A percentile compares a stretch with the other conserved stretches of the same genome.
Conservation (phyloP, 2,113 vertebrate species). For the Andinoacara biseriatus region DNA sequence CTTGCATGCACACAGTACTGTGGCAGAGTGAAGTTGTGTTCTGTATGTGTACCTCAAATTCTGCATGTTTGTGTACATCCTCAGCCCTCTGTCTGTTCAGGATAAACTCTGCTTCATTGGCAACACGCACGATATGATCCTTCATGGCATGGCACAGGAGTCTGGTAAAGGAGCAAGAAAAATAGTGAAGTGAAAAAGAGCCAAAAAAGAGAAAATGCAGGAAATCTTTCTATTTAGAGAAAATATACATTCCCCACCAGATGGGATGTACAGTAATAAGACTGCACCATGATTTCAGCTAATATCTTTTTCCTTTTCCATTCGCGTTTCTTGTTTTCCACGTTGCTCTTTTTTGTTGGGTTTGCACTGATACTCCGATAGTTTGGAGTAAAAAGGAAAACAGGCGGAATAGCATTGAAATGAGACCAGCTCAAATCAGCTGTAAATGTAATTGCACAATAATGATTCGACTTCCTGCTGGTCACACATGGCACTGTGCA, state of each 20-base stretch:
- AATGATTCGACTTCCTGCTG: slow-evolving; percentile 36
- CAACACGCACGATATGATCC: slow-evolving; percentile 97
- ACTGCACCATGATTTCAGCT: background rate
- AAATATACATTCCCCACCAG: background rate
- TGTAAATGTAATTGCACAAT: slow-evolving; percentile 35
- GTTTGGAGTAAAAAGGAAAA: background rate
- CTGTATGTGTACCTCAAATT: slow-evolving; percentile 89
- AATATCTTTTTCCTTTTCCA: background rate
- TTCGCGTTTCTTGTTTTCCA: background rate
- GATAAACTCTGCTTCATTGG: slow-evolving; percentile 98
- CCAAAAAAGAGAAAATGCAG: background rate
- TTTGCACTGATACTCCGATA: background rate
- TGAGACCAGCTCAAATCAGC: slow-evolving; percentile 17
- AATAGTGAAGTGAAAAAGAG: background rate
- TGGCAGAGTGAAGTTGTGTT: background rate
- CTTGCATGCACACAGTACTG: background rate
- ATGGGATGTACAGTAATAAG: background rate
- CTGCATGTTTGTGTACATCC: slow-evolving; percentile 98
- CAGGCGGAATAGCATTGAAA: slow-evolving; percentile 8
- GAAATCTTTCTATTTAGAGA: background rate
- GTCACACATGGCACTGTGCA: slow-evolving; percentile 38
- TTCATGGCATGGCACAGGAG: slow-evolving; percentile 99
- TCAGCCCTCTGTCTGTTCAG: slow-evolving; percentile 96
- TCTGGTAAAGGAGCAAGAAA: slow-evolving; percentile 67
- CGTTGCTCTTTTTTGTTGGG: background rate